Conservation (phyloP, 2,888 invertebrate genomes). For the Xanthia togata region DNA sequence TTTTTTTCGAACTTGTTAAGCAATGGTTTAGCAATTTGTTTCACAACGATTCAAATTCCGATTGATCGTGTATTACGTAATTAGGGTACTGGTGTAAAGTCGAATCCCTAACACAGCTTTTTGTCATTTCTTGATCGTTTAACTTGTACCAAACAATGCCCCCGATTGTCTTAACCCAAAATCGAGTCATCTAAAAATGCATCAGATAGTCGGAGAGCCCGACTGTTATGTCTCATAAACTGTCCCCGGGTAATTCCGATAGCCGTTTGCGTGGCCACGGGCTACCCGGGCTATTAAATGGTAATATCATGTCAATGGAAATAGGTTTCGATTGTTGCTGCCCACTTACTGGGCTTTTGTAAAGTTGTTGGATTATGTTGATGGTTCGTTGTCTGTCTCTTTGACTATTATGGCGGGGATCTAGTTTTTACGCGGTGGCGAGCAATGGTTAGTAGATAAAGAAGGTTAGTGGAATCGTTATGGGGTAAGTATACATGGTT, state of each 20-base stretch:
- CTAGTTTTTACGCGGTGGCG: constrained; percentile 40
- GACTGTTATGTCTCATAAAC: constrained; percentile 89
- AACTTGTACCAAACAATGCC: constrained; percentile 65
- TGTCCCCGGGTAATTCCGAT: constrained; percentile 79
- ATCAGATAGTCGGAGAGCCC: constrained; percentile 66
- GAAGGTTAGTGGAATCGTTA: constrained; percentile 14
- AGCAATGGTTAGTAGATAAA: constrained; percentile 25
- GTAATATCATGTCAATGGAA: constrained; percentile 67
- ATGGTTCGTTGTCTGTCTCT: constrained; percentile 57
- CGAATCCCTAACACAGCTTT: not conserved
- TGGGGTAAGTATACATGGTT: constrained; percentile 13
- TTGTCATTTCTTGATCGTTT: accelerated
- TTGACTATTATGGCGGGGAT: constrained; percentile 51
- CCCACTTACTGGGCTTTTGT: constrained; percentile 52
- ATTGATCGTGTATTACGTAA: no score
- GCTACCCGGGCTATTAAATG: constrained; percentile 70
- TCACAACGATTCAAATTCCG: no score
- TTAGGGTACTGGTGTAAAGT: no score
- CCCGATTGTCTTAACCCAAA: constrained; percentile 87
- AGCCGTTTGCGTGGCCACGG: constrained; percentile 75
- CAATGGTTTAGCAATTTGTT: no score
- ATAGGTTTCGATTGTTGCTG: constrained; percentile 66
- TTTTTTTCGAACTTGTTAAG: no score
- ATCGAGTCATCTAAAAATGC: constrained; percentile 86
- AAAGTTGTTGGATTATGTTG: constrained; percentile 63